Percentiles rank a stretch among this genome's conserved stretches.
phyloP scores from a whole-genome alignment of 2,113 vertebrate genomes.

The Climacteris rufus region DNA sequence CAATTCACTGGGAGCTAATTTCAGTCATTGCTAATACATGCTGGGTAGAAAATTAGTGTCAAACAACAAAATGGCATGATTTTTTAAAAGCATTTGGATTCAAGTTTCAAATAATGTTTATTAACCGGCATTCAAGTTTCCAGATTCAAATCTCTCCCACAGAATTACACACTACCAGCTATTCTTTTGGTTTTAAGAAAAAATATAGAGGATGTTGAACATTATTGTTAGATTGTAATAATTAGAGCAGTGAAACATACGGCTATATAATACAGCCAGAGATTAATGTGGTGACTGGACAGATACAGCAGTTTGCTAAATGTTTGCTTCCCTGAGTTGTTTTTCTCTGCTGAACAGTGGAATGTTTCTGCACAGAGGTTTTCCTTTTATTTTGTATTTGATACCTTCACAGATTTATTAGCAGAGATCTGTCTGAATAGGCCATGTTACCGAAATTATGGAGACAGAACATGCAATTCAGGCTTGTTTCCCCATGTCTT shows the following conservation, averaged over 20 bases:
- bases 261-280: neutral
- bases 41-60: constrained; percentile 78
- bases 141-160: neutral
- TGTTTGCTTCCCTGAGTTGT: neutral
- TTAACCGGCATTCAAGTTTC: constrained; percentile 61
- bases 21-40: constrained; percentile 72
- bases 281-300: neutral
- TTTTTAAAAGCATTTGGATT: constrained; percentile 72
- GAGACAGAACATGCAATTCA: neutral
- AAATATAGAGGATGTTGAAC: neutral
- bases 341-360: neutral
- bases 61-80: constrained; percentile 72
- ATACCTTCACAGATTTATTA: neutral
- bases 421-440: neutral
- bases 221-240: neutral
- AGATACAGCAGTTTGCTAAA: neutral
- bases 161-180: neutral
- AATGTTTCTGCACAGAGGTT: neutral
- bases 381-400: neutral
- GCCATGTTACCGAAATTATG: rapidly evolving
- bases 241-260: neutral
- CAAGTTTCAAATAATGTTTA: constrained; percentile 60
- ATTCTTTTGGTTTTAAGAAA: neutral
- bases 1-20: constrained; percentile 78
- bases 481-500: neutral